Base-by-base conservation (phyloP, 2,797 vertebrate genomes). In the Argya squamiceps region DNA sequence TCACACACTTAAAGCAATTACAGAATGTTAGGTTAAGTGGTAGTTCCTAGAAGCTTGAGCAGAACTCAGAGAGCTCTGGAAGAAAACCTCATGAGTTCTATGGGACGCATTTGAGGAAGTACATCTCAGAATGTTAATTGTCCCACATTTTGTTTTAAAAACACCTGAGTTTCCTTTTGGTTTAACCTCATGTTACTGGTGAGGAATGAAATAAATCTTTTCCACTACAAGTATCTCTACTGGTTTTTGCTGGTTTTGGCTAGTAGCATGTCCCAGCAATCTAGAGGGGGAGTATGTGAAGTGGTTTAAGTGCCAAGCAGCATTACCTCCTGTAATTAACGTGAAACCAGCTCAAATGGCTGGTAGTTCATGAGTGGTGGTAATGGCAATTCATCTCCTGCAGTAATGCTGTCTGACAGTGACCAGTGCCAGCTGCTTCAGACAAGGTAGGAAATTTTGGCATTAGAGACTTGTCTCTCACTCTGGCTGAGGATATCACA, bases 321-420 rank as follows among this genome's bases (percentile, higher is more conserved):
- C 79, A 49, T 70, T 88, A 36, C 64, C 65, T 81, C 36, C 63
- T 71, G 32, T 92, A 91, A 92, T 90, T 65, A 69, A 59, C 34
- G 73, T 81, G 89, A 86, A 88, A 59, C 39, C 62, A 86, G 79
- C 46, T 63, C 29, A 63, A 78, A 69, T 73, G 58, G 32, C 37
- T 71, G 65, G 21, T 60, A 65, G 53, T 77, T 49, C 84, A 39
- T 55, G 65, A 56, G 18, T 71, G 32, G 23, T 52, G 76, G 58
- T 89, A 52, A 62, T 91, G 64, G 73, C 79, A 68, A 67, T 89
- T 73, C 50, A 84, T 91, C 67, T 95, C 32, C 83, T 89, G 68
- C 73, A 81, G 9, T 73, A 62, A 52, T 73, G 39, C 32, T 89
- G 27, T 64, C 75, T 95, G 63, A 63, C 93, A 71, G 50, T 56